phyloP scores from a whole-genome alignment of 2,888 invertebrate genomes.

The Argyra leucocephala region DNA sequence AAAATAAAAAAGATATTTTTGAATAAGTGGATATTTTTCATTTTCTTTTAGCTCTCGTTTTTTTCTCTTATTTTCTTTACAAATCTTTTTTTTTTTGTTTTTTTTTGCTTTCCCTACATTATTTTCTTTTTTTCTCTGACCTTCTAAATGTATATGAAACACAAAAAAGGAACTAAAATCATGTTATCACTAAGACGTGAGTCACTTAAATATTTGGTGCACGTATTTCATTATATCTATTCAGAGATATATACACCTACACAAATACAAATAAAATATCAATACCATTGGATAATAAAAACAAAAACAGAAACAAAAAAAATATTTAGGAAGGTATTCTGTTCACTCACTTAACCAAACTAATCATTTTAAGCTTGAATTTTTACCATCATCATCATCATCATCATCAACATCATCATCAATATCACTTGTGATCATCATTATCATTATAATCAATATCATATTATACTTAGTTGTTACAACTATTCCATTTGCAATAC shows the following conservation, averaged over 20 bases:
- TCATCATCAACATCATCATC: not conserved
- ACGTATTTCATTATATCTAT: conserved; percentile 22
- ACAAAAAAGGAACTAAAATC: conserved; percentile 18
- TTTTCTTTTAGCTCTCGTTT: no score
- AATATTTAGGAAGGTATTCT: conserved; percentile 15
- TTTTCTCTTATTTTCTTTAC: no score
- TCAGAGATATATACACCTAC: not conserved
- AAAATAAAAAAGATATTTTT: not conserved
- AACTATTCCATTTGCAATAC: no score
- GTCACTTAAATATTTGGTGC: conserved; percentile 19
- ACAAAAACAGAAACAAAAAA: not conserved
- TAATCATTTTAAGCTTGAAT: not conserved
- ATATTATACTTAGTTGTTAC: no score
- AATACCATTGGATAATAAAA: not conserved
- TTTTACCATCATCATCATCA: not conserved
- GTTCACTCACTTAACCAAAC: conserved; percentile 9
- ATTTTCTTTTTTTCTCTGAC: conserved; percentile 2
- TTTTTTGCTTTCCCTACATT: not conserved
- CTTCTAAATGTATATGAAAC: not conserved
- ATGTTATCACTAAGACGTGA: conserved; percentile 23
- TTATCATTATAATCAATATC: no score
- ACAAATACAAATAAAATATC: not conserved
- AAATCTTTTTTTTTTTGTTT: not conserved
- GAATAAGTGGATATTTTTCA: not conserved
- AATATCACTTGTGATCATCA: not conserved